Base-by-base conservation (phyloP, 2,888 invertebrate genomes). In the Drosophila affinis region DNA sequence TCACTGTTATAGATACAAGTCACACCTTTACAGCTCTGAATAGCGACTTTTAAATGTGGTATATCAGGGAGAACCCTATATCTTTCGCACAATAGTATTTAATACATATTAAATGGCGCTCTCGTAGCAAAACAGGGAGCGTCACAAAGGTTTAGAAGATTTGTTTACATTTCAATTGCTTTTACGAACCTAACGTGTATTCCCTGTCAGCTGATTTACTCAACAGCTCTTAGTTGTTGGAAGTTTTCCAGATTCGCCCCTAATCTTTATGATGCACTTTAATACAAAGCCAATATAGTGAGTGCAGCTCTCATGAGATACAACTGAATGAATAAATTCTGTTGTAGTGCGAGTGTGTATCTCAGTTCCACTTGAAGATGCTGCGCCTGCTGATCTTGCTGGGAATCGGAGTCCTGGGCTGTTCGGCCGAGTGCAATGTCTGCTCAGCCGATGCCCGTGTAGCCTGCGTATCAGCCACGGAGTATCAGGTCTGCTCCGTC, bases 381-480 rank as follows among this genome's bases (percentile, higher is more conserved):
- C 65, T 62, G 17, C 60, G 52, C 1, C 44, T 58, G 46, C 21
- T 83, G 54, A 24, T 82, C 44, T 9, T 69, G 12, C 17, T 82
- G 56, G 70, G 47, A 3, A 27, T 65, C 12, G 58, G 47, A 48
- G 49, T 78, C 34, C 73, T 76, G 9, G 69, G 61, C 9, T 61
- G 67, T 32, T 68, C 27, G 54, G 72, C 69, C 3, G 74, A 55
- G 2, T 82, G 81, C 57, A 80, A 83, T 61, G 29, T 53, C 10
- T 82, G 81, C 24, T 45, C 65, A 3, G 0, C 14, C 0, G 7
- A 3, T 2, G 27, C 72, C 0, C 32, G 44, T 32, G 55, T 47
- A 1, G 63, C 87, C 51, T 82, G 87, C 12, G 62, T 77, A 5
- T 80, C 81, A 34, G 3, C 21, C 1, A 67, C 72, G 0, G 55